Conservation (phyloP, 2,888 invertebrate species). For the Drosophila kuntzei region DNA sequence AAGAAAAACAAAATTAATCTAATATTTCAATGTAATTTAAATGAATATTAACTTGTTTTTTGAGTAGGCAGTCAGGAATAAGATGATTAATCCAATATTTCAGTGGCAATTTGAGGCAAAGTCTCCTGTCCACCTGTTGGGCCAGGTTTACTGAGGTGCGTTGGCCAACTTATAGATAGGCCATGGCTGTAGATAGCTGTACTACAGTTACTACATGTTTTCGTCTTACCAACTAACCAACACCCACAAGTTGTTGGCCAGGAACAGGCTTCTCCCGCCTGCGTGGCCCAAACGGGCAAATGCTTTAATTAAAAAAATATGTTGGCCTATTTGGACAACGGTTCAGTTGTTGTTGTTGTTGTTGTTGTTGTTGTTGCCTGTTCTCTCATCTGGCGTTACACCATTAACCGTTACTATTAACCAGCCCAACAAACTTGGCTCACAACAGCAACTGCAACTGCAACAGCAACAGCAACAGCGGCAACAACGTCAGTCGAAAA, state of each 20-base stretch:
- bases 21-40: neutral
- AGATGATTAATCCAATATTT: conserved; percentile 12
- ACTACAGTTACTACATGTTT: conserved; percentile 15
- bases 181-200: conserved; percentile 21
- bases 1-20: neutral
- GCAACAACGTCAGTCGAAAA: conserved; percentile 62
- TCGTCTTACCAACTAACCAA: conserved; percentile 43
- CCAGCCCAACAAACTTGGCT: conserved; percentile 46
- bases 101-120: conserved; percentile 9
- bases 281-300: conserved; percentile 55
- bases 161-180: conserved; percentile 47
- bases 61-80: neutral
- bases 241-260: conserved; percentile 56
- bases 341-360: conserved; percentile 15
- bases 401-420: conserved; percentile 75
- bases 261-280: conserved; percentile 25
- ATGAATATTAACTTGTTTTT: neutral
- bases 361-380: neutral
- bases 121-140: conserved; percentile 35
- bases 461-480: conserved; percentile 8
- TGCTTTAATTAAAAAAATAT: conserved; percentile 78
- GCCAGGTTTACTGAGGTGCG: conserved; percentile 46
- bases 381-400: conserved; percentile 61
- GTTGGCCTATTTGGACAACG: conserved; percentile 71
- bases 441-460: conserved; percentile 22